Percentiles rank a stretch among this genome's conserved stretches.
These are phyloP conservation scores for Desoria tigrina DNA, from an alignment of 2,888 invertebrate genomes.

Conservation along the genomic window DNA sequence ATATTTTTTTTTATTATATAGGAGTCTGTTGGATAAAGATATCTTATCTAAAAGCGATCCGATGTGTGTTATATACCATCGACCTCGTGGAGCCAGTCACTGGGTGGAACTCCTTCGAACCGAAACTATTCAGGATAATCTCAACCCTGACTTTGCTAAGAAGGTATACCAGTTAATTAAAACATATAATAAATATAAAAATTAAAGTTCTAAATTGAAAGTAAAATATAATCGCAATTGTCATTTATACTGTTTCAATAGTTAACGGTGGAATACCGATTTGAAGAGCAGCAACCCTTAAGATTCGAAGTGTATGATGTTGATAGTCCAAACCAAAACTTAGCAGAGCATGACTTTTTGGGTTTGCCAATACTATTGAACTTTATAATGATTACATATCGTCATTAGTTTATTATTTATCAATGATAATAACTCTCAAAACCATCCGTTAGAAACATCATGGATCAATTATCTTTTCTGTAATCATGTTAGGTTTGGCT, in stretches of 20 bases:
- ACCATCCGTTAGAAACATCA: too few species aligned
- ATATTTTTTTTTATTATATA: too few species aligned
- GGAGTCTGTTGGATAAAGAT: slow-evolving; percentile 60
- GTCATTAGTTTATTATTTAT: too few species aligned
- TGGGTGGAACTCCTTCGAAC: slow-evolving; percentile 59
- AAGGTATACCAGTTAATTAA: slow-evolving; percentile 62
- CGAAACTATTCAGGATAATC: slow-evolving; percentile 59
- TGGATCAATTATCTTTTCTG: too few species aligned
- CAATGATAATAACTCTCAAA: too few species aligned
- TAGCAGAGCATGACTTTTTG: slow-evolving; percentile 59
- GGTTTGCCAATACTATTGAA: too few species aligned
- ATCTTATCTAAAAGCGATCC: slow-evolving; percentile 64
- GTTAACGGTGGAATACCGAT: slow-evolving; percentile 58
- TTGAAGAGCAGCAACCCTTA: slow-evolving; percentile 63
- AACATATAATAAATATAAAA: too few species aligned
- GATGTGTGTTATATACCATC: slow-evolving; percentile 59
- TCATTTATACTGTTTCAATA: slow-evolving; percentile 13
- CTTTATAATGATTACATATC: too few species aligned
- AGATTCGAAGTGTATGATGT: slow-evolving; percentile 60
- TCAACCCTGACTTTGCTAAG: slow-evolving; percentile 62
- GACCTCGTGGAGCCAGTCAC: slow-evolving; percentile 56
- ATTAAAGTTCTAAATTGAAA: background rate
- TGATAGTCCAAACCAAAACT: slow-evolving; percentile 55
- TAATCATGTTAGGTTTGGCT: slow-evolving; percentile 59
- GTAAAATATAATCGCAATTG: background rate